Evolutionary conservation across 2,888 invertebrate genomes (phyloP).

Genomic region (Hydroisotoma schaefferi): DNA sequence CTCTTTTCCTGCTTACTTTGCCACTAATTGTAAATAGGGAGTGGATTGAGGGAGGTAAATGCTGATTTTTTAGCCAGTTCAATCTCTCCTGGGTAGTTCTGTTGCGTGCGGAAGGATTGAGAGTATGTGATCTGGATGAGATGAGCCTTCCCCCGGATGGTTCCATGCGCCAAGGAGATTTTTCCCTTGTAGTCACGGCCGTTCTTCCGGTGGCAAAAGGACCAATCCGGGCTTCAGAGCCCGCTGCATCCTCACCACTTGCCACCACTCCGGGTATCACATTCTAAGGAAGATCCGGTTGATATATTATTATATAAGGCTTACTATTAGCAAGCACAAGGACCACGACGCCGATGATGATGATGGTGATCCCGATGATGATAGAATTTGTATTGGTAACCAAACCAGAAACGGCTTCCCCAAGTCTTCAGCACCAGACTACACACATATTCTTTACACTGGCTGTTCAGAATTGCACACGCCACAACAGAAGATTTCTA

Average conservation of each 20-base stretch:
- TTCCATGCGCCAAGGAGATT: conserved; percentile 47
- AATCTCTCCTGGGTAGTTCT: conserved; percentile 23
- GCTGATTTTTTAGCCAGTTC: conserved; percentile 21
- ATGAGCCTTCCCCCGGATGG: conserved; percentile 37
- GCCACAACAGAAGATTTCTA: background rate
- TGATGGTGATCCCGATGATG: conserved; percentile 7
- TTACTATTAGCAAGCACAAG: background rate
- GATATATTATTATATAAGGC: background rate
- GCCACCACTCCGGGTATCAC: conserved; percentile 8
- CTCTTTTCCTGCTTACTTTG: background rate
- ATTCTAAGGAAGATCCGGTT: background rate
- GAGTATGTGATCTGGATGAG: conserved; percentile 43
- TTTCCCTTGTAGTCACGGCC: conserved; percentile 44
- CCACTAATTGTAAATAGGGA: background rate
- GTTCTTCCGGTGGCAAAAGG: conserved; percentile 45
- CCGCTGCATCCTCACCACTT: conserved; percentile 32
- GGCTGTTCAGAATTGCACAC: background rate
- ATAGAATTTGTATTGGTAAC: conserved; percentile 14
- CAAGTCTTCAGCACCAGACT: background rate
- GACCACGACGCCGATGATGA: no score
- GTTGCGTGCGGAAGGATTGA: conserved; percentile 21
- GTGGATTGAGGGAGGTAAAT: conserved; percentile 18
- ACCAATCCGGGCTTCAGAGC: conserved; percentile 45
- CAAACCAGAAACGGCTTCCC: conserved; percentile 7
- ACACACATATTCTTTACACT: background rate